Conservation (phyloP, 2,113 vertebrate genomes). For the Epinephelus fuscoguttatus region DNA sequence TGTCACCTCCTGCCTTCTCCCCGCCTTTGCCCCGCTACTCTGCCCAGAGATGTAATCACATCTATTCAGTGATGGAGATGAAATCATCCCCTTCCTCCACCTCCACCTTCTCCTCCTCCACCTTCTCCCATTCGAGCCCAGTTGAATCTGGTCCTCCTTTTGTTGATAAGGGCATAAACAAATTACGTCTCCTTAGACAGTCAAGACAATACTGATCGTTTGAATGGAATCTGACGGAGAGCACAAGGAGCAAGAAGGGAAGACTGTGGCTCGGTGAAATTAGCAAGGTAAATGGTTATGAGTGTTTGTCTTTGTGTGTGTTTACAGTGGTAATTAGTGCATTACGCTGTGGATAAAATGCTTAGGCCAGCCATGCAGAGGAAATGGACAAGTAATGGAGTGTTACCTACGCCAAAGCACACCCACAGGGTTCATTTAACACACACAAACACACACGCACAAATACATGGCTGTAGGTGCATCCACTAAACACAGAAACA, state of each 20-base stretch:
- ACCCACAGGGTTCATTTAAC: conserved; percentile 64
- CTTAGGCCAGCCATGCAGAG: conserved; percentile 68
- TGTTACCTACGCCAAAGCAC: conserved; percentile 62
- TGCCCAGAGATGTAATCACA: conserved; percentile 62
- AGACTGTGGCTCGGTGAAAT: conserved; percentile 27
- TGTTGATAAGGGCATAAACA: conserved; percentile 72
- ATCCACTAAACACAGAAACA: conserved; percentile 43
- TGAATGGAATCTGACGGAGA: conserved; percentile 33
- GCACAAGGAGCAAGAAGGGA: neutral
- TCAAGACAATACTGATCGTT: conserved; percentile 23
- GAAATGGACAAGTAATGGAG: conserved; percentile 74
- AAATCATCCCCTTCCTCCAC: conserved; percentile 54
- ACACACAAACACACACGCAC: conserved; percentile 46
- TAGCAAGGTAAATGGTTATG: conserved; percentile 47
- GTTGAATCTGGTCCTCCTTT: conserved; percentile 60
- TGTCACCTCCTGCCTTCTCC: conserved; percentile 37
- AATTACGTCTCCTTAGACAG: conserved; percentile 59
- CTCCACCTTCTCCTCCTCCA: conserved; percentile 23
- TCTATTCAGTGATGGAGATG: conserved; percentile 72
- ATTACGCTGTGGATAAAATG: conserved; percentile 76
- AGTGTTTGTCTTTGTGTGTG: conserved; percentile 72
- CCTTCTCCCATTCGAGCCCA: conserved; percentile 13
- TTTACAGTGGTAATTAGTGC: conserved; percentile 80
- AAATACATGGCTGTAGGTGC: neutral
- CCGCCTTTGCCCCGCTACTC: conserved; percentile 1